Evolutionary conservation across 2,888 invertebrate genomes (phyloP).

Genomic region (Rhopalosiphum nymphaeae): DNA sequence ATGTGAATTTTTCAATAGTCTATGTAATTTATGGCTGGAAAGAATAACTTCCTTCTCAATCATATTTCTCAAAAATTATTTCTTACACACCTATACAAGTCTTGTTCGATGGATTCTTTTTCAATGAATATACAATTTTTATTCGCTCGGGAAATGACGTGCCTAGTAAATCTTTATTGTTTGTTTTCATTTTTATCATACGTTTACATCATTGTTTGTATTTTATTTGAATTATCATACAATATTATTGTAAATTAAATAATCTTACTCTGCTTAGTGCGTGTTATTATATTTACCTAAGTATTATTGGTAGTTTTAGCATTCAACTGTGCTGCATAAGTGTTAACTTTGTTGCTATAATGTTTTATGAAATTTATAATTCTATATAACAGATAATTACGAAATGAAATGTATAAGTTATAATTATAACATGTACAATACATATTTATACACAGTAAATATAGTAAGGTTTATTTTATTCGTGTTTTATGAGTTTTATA

Average conservation of each 20-base stretch:
- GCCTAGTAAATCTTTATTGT: conserved; percentile 29
- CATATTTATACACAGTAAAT: not conserved
- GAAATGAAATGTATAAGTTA: not conserved
- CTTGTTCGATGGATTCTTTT: not conserved
- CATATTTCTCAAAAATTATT: conserved; percentile 39
- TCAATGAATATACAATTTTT: conserved; percentile 14
- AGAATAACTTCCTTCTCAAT: conserved; percentile 28
- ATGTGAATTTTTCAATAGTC: not conserved
- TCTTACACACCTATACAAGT: not conserved
- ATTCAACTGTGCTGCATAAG: not conserved
- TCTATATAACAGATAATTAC: not conserved
- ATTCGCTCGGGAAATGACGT: not conserved
- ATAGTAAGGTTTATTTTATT: not conserved
- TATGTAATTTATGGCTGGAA: not conserved
- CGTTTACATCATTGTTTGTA: not conserved
- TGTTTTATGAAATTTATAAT: not conserved
- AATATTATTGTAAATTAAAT: not conserved
- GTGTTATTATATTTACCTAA: not conserved
- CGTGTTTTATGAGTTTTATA: not conserved
- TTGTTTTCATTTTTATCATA: not conserved
- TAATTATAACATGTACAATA: not conserved
- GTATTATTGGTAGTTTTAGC: too few species aligned
- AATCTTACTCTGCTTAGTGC: not conserved
- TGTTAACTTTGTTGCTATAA: not conserved
- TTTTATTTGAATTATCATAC: not conserved